Evolutionary conservation across 2,113 vertebrate genomes (phyloP).

Genomic region (Dryoscopus gambensis): DNA sequence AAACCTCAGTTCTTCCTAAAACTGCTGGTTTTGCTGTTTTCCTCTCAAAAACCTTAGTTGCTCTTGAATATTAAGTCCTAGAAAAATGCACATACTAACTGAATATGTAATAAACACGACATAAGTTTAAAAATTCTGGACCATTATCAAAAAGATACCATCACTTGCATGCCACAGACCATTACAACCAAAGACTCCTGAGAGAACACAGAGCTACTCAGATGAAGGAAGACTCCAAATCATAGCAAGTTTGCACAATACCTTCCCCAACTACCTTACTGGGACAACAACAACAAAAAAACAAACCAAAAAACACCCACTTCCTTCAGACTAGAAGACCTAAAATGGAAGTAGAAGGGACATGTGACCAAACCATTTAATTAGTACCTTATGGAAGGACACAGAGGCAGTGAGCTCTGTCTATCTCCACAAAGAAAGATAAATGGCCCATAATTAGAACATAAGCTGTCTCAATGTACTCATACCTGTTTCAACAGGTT

Average conservation of each 20-base stretch:
- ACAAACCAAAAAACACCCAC: not conserved
- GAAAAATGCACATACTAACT: not conserved
- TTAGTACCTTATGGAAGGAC: not conserved
- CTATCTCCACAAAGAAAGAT: not conserved
- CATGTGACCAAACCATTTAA: not conserved
- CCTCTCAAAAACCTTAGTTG: not conserved
- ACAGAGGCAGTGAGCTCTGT: not conserved
- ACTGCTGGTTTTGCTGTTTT: not conserved
- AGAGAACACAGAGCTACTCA: not conserved
- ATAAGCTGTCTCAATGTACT: not conserved
- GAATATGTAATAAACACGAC: not conserved
- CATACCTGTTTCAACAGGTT: slow-evolving; percentile 18
- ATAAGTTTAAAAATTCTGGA: not conserved
- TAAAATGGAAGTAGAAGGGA: not conserved
- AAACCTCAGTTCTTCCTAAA: not conserved
- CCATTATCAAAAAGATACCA: not conserved
- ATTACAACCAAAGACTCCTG: not conserved
- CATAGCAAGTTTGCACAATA: not conserved
- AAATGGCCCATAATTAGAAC: not conserved
- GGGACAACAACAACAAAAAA: not conserved
- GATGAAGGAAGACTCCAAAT: not conserved
- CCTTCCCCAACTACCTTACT: not conserved
- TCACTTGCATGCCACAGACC: not conserved
- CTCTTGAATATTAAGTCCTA: not conserved
- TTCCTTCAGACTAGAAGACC: not conserved